A percentile compares a stretch with the other conserved stretches of the same genome.
Evolutionary conservation across 2,797 vertebrate species (phyloP).

Genomic region (Melanotaenia boesemani): DNA sequence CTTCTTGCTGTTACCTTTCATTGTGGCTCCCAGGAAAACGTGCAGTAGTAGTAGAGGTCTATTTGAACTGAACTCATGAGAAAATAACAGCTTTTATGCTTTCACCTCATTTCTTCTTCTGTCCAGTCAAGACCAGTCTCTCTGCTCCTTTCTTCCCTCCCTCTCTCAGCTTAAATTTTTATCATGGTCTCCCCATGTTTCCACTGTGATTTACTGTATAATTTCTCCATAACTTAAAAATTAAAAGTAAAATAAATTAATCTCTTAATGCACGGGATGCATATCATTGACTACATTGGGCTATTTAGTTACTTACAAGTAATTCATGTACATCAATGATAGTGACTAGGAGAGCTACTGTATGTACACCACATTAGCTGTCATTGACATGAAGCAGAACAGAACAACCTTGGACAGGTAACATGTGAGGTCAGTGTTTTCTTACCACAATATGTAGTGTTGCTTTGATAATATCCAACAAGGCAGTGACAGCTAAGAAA

Average conservation of each 20-base stretch:
- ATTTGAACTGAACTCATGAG: constrained; percentile 55
- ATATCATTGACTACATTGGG: neutral
- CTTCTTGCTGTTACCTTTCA: constrained; percentile 72
- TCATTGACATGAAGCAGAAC: neutral
- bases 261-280: neutral
- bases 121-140: constrained; percentile 20
- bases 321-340: neutral
- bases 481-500: neutral
- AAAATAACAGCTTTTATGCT: constrained; percentile 61
- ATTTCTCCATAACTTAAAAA: too few relatives aligned
- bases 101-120: constrained; percentile 59
- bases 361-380: neutral
- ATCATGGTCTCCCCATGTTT: neutral
- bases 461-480: neutral
- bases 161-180: constrained; percentile 4
- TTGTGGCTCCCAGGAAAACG: constrained; percentile 65
- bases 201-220: neutral
- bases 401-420: neutral
- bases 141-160: constrained; percentile 2
- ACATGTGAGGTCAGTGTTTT: neutral
- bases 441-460: neutral
- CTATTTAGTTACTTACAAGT: neutral
- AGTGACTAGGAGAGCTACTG: neutral
- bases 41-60: constrained; percentile 58
- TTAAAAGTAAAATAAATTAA: neutral